These are phyloP conservation scores for Fistularia tabacaria DNA, from an alignment of 2,797 vertebrate genomes.

Conservation along the genomic window DNA sequence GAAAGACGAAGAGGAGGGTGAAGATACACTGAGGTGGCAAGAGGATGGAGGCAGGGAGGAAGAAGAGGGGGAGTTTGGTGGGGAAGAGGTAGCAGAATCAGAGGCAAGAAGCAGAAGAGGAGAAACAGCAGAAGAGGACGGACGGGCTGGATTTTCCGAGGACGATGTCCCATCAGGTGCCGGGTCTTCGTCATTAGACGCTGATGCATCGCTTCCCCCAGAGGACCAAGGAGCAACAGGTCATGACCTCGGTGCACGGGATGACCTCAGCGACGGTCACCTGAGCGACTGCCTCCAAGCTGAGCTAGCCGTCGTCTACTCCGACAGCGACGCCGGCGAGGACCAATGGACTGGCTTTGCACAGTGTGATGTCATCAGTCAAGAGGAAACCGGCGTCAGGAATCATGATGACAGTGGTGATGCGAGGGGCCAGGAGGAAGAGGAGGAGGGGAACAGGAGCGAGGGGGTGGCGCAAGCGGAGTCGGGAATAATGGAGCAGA, in stretches of 20 bases:
- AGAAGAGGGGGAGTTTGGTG: slow-evolving; percentile 1
- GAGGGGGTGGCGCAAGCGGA: not conserved
- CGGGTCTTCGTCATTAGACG: slow-evolving; percentile 15
- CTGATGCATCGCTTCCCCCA: slow-evolving; percentile 1
- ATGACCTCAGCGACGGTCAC: slow-evolving; percentile 49
- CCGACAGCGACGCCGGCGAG: slow-evolving; percentile 61
- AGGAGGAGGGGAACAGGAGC: not conserved
- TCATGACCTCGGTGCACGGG: slow-evolving; percentile 20
- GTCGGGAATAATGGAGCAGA: slow-evolving; percentile 7
- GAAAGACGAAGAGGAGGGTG: not conserved
- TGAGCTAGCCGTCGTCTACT: slow-evolving; percentile 59
- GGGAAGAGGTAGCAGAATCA: not conserved
- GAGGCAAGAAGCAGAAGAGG: slow-evolving; percentile 1
- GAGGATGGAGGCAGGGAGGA: slow-evolving; percentile 1
- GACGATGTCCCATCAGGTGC: slow-evolving; percentile 15
- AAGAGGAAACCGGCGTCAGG: slow-evolving; percentile 5
- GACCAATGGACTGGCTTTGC: slow-evolving; percentile 40
- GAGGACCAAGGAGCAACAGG: slow-evolving; percentile 6
- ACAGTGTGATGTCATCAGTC: slow-evolving; percentile 22
- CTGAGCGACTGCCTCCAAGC: slow-evolving; percentile 63
- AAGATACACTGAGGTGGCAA: slow-evolving; percentile 3
- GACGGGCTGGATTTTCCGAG: too few species aligned
- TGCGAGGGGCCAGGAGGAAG: slow-evolving; percentile 14
- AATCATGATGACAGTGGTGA: not conserved
- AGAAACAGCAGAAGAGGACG: slow-evolving; percentile 6